A percentile compares a stretch with the other conserved stretches of the same genome.
phyloP scores from a whole-genome alignment of 2,113 vertebrate genomes.

The Notiomystis cincta region DNA sequence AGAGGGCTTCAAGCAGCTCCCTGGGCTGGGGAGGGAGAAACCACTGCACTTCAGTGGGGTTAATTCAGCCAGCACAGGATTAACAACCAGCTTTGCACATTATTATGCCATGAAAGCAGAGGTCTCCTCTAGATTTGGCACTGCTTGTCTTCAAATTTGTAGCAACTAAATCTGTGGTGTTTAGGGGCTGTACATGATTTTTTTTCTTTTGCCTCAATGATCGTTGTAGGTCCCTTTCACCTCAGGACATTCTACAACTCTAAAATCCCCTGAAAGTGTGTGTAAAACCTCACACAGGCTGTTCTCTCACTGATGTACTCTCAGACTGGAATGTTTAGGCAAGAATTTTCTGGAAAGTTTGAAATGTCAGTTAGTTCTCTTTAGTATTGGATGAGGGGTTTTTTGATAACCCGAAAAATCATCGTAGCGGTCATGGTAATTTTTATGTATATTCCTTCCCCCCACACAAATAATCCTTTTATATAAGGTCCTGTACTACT shows the following conservation, averaged over 20 bases:
- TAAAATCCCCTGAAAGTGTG: background rate
- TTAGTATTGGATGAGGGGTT: background rate
- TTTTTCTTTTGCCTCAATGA: background rate
- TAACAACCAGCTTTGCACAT: too few species aligned
- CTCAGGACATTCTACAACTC: background rate
- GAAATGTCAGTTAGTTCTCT: background rate
- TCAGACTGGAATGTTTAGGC: background rate
- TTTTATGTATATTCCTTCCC: background rate
- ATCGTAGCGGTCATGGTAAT: background rate
- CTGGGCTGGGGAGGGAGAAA: background rate
- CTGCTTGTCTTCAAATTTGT: background rate
- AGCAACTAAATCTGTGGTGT: background rate
- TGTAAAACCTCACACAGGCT: background rate
- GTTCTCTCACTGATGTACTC: background rate
- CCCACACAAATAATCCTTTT: background rate
- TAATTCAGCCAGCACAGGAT: background rate
- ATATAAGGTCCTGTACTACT: background rate
- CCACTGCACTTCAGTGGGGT: fast-evolving
- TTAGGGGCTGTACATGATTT: fast-evolving
- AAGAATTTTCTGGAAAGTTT: background rate
- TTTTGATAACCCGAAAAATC: background rate
- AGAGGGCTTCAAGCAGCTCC: background rate
- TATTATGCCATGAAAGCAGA: background rate
- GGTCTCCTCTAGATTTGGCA: background rate
- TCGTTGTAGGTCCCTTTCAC: background rate